Conservation (phyloP, 2,113 vertebrate genomes). For the Lota lota region DNA sequence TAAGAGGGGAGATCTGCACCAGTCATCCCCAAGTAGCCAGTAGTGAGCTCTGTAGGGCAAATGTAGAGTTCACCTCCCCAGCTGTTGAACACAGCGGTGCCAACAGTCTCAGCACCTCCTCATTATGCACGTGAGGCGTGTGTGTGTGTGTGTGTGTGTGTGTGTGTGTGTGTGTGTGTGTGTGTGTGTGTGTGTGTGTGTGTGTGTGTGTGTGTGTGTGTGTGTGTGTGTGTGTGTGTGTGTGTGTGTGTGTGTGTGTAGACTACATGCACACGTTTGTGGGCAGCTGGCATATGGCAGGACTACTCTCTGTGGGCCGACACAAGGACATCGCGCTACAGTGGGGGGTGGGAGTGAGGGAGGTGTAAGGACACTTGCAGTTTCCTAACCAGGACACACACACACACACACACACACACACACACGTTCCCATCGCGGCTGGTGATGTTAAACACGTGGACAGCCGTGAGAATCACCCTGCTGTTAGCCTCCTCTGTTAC, state of each 20-base stretch:
- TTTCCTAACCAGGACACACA: constrained; percentile 38
- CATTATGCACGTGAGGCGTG: constrained; percentile 42
- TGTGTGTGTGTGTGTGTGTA: not conserved
- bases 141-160: not conserved
- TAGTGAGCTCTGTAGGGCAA: constrained; percentile 52
- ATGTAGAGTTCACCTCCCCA: constrained; percentile 62
- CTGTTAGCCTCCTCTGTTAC: constrained; percentile 44
- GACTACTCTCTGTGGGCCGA: constrained; percentile 60
- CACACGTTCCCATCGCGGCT: constrained; percentile 5
- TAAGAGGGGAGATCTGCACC: constrained; percentile 44
- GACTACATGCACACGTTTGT: not conserved
- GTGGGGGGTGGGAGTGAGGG: constrained; percentile 20
- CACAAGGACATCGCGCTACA: constrained; percentile 63
- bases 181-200: too few species aligned
- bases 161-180: not conserved
- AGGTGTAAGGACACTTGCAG: constrained; percentile 34
- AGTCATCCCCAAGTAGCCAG: constrained; percentile 33
- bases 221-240: not conserved
- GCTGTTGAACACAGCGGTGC: constrained; percentile 63
- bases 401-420: too few species aligned
- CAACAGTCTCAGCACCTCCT: constrained; percentile 61
- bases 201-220: constrained; percentile 2
- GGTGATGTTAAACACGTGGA: constrained; percentile 50
- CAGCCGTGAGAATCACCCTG: constrained; percentile 46
- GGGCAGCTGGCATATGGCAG: constrained; percentile 68